Evolutionary conservation across 53 echinoderm and acorn worm genomes (phyloP).

Genomic region (Stichopus horrens): DNA sequence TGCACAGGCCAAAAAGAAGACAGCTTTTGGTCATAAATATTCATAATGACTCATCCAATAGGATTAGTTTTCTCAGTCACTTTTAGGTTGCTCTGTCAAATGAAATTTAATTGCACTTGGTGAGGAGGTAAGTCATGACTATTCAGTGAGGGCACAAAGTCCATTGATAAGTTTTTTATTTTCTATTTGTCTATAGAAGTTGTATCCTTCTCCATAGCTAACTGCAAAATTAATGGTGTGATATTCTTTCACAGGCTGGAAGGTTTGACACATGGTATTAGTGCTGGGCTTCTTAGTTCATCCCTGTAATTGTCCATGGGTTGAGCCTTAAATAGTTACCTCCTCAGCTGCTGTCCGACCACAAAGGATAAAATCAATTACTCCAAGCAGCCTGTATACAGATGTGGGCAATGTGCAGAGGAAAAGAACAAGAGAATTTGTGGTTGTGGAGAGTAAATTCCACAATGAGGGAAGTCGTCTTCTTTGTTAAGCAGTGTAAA

Average conservation of each 20-base stretch:
- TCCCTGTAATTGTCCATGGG: neutral
- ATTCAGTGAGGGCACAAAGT: slow-evolving; percentile 22
- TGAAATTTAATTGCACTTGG: neutral
- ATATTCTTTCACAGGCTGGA: slow-evolving; percentile 23
- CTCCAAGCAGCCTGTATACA: neutral
- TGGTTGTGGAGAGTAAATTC: neutral
- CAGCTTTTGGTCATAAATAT: slow-evolving; percentile 3
- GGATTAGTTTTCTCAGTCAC: slow-evolving; percentile 7
- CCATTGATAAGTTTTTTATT: slow-evolving; percentile 21
- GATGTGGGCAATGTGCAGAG: neutral
- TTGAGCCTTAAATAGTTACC: neutral
- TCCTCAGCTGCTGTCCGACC: neutral
- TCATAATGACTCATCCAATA: slow-evolving; percentile 11
- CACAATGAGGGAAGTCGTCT: neutral
- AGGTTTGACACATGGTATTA: slow-evolving; percentile 16
- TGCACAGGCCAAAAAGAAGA: too few relatives aligned
- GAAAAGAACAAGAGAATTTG: neutral
- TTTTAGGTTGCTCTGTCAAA: neutral
- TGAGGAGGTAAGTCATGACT: neutral
- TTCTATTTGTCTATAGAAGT: neutral
- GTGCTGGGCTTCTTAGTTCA: neutral
- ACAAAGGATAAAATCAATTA: neutral
- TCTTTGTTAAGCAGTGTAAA: neutral
- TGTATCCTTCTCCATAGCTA: neutral
- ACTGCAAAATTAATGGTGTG: neutral